phyloP scores from a whole-genome alignment of 1,140 invertebrate species.

The Mamestra configurata region DNA sequence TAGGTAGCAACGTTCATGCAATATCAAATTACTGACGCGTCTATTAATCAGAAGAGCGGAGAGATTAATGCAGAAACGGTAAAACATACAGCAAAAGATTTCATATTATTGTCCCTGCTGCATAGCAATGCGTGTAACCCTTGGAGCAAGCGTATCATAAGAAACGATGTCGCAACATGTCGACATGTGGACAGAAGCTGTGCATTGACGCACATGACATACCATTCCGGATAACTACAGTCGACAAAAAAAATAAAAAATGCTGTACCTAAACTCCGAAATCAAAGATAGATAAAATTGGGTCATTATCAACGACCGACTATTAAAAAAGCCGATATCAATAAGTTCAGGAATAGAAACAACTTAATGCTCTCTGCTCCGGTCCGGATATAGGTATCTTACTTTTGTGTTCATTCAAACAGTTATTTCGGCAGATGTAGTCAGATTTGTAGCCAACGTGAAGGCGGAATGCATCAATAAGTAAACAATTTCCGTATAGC shows the following conservation, averaged over 20 bases:
- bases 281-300: slow-evolving; percentile 27
- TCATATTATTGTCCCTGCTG: too few relatives aligned
- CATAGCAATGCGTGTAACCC: too few relatives aligned
- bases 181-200: slow-evolving; percentile 73
- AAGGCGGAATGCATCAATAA: not conserved
- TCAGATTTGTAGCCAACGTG: not conserved
- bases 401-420: not conserved
- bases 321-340: slow-evolving; percentile 37
- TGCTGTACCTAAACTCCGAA: not conserved
- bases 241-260: slow-evolving; percentile 55
- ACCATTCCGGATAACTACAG: slow-evolving; percentile 18
- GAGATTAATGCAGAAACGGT: too few relatives aligned
- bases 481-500: not conserved
- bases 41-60: too few relatives aligned
- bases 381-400: not conserved
- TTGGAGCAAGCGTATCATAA: too few relatives aligned
- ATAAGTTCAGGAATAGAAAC: not conserved
- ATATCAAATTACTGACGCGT: too few relatives aligned
- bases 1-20: too few relatives aligned
- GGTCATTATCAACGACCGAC: slow-evolving; percentile 44
- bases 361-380: not conserved
- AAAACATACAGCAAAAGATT: too few relatives aligned
- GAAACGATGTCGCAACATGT: slow-evolving; percentile 26
- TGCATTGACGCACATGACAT: slow-evolving; percentile 66
- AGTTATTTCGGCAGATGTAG: slow-evolving; percentile 8